Percentiles rank a stretch among this genome's conserved stretches.
Evolutionary conservation across 2,888 invertebrate genomes (phyloP).

Genomic region (Ormyrus nitidulus): DNA sequence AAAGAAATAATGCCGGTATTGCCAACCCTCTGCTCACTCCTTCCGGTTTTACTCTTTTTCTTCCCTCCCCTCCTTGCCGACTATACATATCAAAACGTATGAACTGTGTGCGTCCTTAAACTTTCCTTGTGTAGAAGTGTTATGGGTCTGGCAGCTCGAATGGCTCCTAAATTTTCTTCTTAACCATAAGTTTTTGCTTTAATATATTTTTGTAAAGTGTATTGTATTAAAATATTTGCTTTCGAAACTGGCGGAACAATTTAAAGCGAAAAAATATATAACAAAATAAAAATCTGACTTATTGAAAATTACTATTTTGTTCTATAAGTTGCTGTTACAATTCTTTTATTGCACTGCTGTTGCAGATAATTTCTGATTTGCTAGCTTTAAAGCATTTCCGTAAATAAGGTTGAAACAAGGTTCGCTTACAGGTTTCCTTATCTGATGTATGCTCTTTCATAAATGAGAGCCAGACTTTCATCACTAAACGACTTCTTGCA

Average conservation of each 20-base stretch:
- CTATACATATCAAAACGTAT: background rate
- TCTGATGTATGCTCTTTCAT: background rate
- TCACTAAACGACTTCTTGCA: slow-evolving; percentile 23
- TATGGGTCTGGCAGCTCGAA: too few species aligned
- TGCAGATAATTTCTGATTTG: slow-evolving; percentile 51
- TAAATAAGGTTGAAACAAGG: slow-evolving; percentile 52
- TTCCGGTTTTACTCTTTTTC: background rate
- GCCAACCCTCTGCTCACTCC: background rate
- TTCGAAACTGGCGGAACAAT: background rate
- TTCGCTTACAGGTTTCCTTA: background rate
- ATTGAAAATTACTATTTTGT: too few species aligned
- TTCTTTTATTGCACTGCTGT: background rate
- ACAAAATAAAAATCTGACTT: too few species aligned
- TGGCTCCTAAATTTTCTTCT: too few species aligned
- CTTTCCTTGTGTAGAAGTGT: too few species aligned
- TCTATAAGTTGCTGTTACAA: too few species aligned
- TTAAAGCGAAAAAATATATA: too few species aligned
- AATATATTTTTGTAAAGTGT: too few species aligned
- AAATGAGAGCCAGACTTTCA: slow-evolving; percentile 9
- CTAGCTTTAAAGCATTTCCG: slow-evolving; percentile 38
- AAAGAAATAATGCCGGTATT: slow-evolving; percentile 32
- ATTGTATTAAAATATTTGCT: background rate
- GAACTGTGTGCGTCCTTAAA: slow-evolving; percentile 5
- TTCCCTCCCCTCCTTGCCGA: background rate
- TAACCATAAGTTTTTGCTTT: too few species aligned